A percentile compares a stretch with the other conserved stretches of the same genome.
These are phyloP conservation scores for Pteronotus mesoamericanus DNA, from an alignment of 2,797 vertebrate genomes.

Conservation along the genomic window DNA sequence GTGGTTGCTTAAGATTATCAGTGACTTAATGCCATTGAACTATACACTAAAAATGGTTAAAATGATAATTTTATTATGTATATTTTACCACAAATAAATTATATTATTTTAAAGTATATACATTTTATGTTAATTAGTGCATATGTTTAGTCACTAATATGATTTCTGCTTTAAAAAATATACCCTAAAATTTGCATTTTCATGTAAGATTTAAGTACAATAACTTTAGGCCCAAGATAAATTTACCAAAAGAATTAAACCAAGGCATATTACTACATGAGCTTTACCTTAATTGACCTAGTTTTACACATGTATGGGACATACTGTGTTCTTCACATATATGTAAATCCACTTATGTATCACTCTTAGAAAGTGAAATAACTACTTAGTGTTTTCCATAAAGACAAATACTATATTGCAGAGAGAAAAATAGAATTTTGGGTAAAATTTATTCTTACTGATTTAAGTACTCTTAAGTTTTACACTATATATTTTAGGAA, in stretches of 20 bases:
- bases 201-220: background rate
- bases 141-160: background rate
- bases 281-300: background rate
- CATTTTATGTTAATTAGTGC: conserved; percentile 17
- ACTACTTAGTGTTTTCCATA: conserved; percentile 6
- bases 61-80: background rate
- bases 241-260: conserved; percentile 32
- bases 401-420: background rate
- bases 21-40: background rate
- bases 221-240: background rate
- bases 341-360: background rate
- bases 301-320: background rate
- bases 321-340: background rate
- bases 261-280: background rate
- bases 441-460: conserved; percentile 9
- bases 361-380: background rate
- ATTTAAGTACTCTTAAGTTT: conserved; percentile 37
- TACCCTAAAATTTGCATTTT: background rate
- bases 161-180: background rate
- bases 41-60: background rate
- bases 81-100: conserved; percentile 14
- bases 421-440: conserved; percentile 6
- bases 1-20: background rate
- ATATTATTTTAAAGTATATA: background rate
- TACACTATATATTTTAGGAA: conserved; percentile 28